phyloP scores from a whole-genome alignment of 1,140 invertebrate species.

The Zaprionus ornatus region DNA sequence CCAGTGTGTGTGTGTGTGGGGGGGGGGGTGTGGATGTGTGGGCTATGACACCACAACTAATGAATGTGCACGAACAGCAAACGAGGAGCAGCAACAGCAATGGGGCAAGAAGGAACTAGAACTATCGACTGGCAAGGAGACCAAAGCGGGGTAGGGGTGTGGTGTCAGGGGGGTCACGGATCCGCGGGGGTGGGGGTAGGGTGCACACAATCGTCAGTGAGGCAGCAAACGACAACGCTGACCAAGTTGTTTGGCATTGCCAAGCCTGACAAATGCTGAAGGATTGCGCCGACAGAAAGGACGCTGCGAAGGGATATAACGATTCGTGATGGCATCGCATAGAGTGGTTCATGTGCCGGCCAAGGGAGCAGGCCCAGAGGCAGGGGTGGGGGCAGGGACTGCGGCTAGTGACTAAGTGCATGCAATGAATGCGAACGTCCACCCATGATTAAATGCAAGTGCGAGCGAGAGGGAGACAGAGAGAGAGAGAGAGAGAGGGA shows the following conservation, averaged over 20 bases:
- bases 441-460: constrained; percentile 44
- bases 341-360: neutral
- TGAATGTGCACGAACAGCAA: constrained; percentile 53
- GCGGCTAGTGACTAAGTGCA: constrained; percentile 34
- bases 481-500: neutral
- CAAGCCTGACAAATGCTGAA: constrained; percentile 59
- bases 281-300: constrained; percentile 10
- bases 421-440: constrained; percentile 37
- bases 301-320: neutral
- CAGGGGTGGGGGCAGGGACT: neutral
- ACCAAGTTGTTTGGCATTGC: constrained; percentile 49
- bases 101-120: neutral
- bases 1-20: neutral
- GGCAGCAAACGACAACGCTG: constrained; percentile 40
- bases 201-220: constrained; percentile 42
- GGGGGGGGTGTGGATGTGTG: constrained; percentile 27
- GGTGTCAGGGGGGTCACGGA: constrained; percentile 2
- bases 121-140: constrained; percentile 1
- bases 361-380: neutral
- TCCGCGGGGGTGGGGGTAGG: no score
- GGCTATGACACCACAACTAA: constrained; percentile 66
- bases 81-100: constrained; percentile 14
- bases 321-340: constrained; percentile 20
- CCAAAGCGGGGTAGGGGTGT: no score
- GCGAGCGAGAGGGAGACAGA: neutral